Conservation (phyloP, 2,888 invertebrate species). For the Temnothorax ravouxi region DNA sequence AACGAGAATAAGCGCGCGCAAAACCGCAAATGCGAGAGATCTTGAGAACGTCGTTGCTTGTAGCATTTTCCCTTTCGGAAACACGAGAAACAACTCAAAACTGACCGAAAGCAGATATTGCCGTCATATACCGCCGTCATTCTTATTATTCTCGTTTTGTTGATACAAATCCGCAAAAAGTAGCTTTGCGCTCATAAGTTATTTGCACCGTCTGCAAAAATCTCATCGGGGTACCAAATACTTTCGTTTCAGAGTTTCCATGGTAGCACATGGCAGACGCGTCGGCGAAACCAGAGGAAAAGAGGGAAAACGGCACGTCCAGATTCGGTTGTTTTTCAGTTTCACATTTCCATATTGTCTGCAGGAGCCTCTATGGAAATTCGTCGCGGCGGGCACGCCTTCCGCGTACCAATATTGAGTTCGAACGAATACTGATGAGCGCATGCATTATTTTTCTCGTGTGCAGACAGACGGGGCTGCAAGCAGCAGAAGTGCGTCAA, state of each 20-base stretch:
- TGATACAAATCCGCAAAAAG: not conserved
- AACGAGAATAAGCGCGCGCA: slow-evolving; percentile 71
- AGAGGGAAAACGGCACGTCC: slow-evolving; percentile 64
- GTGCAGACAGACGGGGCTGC: slow-evolving; percentile 67
- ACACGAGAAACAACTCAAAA: not conserved
- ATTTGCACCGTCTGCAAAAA: slow-evolving; percentile 32
- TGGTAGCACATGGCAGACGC: slow-evolving; percentile 58
- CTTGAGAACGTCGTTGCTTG: slow-evolving; percentile 24
- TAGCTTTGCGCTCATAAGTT: slow-evolving; percentile 18
- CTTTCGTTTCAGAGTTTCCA: slow-evolving; percentile 64
- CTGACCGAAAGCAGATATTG: not conserved
- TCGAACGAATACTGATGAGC: slow-evolving; percentile 81
- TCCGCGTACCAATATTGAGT: slow-evolving; percentile 80
- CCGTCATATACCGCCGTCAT: not conserved
- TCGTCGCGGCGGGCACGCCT: slow-evolving; percentile 73
- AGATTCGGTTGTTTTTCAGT: slow-evolving; percentile 79
- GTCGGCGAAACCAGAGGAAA: slow-evolving; percentile 49
- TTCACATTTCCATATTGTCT: slow-evolving; percentile 82
- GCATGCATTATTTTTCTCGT: slow-evolving; percentile 80
- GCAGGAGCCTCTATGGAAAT: slow-evolving; percentile 82
- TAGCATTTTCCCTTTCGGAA: slow-evolving; percentile 3
- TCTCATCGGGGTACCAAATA: slow-evolving; percentile 38
- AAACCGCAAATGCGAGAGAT: slow-evolving; percentile 67
- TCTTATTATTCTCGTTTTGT: not conserved
- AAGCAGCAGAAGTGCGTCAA: slow-evolving; percentile 57